These are phyloP conservation scores for Morinoia aosen DNA, from an alignment of 2,888 invertebrate genomes.

Conservation along the genomic window DNA sequence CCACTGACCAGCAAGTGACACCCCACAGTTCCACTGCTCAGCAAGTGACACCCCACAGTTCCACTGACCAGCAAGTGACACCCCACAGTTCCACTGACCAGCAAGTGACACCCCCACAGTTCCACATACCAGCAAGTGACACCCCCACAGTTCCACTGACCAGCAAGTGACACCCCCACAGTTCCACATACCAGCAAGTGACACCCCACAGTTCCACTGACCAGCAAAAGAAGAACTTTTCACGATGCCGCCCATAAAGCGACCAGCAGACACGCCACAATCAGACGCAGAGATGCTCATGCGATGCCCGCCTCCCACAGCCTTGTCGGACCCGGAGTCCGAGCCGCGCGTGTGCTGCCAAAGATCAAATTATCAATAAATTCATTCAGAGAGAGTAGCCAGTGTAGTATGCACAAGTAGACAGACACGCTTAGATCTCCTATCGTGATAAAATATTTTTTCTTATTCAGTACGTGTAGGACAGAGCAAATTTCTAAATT, in stretches of 20 bases:
- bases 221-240: constrained; percentile 85
- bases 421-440: neutral
- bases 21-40: constrained; percentile 72
- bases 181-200: too few relatives aligned
- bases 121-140: too few relatives aligned
- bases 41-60: constrained; percentile 75
- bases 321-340: constrained; percentile 76
- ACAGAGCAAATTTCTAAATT: too few relatives aligned
- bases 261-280: constrained; percentile 71
- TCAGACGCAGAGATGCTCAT: constrained; percentile 58
- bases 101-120: too few relatives aligned
- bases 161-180: too few relatives aligned
- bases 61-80: constrained; percentile 77
- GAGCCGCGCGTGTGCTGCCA: constrained; percentile 73
- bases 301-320: constrained; percentile 67
- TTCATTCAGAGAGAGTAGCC: too few relatives aligned
- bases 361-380: neutral
- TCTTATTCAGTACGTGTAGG: too few relatives aligned
- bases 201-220: constrained; percentile 68
- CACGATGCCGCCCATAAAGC: constrained; percentile 72
- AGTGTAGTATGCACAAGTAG: neutral
- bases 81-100: constrained; percentile 72
- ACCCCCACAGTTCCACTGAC: too few relatives aligned
- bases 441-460: too few relatives aligned
- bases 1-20: constrained; percentile 77